Evolutionary conservation across 2,797 vertebrate species (phyloP).

Genomic region (Scolopax bukidnonensis): DNA sequence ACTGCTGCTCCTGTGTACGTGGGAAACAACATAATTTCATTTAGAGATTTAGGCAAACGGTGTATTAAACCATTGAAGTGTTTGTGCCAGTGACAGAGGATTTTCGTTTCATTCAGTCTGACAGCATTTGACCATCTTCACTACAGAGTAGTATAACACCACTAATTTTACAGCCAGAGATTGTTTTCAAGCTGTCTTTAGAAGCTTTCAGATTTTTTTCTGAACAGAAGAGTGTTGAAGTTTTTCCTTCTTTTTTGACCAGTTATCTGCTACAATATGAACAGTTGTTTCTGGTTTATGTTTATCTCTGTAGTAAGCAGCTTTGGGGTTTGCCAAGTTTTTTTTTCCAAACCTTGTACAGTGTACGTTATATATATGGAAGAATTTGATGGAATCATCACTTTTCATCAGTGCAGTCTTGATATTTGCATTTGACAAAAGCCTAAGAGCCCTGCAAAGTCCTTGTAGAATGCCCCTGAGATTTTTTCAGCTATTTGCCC

Average conservation of each 20-base stretch:
- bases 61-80: background rate
- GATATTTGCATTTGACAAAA: background rate
- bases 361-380: background rate
- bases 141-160: background rate
- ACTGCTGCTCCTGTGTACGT: background rate
- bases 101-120: conserved; percentile 15
- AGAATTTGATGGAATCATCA: background rate
- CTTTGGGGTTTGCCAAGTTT: background rate
- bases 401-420: background rate
- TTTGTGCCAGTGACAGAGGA: conserved; percentile 15
- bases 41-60: background rate
- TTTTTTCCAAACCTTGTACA: background rate
- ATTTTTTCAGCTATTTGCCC: background rate
- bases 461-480: background rate
- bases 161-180: conserved; percentile 22
- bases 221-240: background rate
- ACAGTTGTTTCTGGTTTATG: conserved; percentile 18
- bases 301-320: background rate
- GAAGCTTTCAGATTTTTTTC: background rate
- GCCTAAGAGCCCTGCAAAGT: background rate
- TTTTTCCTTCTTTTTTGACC: conserved; percentile 14
- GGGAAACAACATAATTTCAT: background rate
- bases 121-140: conserved; percentile 16
- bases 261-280: background rate
- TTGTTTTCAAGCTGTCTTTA: conserved; percentile 29